Base-by-base conservation (phyloP, 2,888 invertebrate species). In the Buathra laborator region DNA sequence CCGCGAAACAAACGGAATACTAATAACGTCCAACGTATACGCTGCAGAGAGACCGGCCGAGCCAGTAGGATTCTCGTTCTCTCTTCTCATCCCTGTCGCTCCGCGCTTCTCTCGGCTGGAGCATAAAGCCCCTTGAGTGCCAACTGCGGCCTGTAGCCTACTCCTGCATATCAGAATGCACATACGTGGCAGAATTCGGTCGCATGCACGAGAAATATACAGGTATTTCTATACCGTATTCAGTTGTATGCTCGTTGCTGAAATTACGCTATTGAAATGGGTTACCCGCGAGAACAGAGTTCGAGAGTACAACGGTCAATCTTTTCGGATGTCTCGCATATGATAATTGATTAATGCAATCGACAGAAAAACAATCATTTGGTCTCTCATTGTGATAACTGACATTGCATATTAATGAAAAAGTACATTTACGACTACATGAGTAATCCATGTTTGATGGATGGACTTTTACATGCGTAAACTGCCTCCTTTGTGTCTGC, bases 1-100 rank as follows among this genome's bases (percentile, higher is more conserved):
- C 90, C 88, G 88, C 87, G 88, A 89, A 90, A 92, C 91, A 91
- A 90, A 92, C 91, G 91, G 93, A 92, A 92, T 92, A 92, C 92
- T 93, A 92, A 92, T 91, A 90, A 90, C 90, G 86, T 89, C 87
- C 87, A 87, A 80, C 83, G 83, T 80, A 81, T 83, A 84, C 74
- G 79, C 62, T 72, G 81, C 64, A n/a, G 56, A 12, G 51, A 56
- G 76, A 80, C 67, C 76, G 76, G 62, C 66, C 64, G 62, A 71
- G 68, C 82, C 64, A 62, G 43, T 51, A 70, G 70, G 74, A 53
- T 70, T 76, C 64, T 59, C 67, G 44, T 76, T 53, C 44, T 62
- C 64, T 75, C 53, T 24, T 71, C 71, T 72, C 72, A 24, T 67
- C 72, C 64, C 59, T 43, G 32, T 76, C 66, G 80, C 72, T 81